Percentiles rank a stretch among this genome's conserved stretches.
Evolutionary conservation across 2,113 vertebrate species (phyloP).

Genomic region (Phainopepla nitens): DNA sequence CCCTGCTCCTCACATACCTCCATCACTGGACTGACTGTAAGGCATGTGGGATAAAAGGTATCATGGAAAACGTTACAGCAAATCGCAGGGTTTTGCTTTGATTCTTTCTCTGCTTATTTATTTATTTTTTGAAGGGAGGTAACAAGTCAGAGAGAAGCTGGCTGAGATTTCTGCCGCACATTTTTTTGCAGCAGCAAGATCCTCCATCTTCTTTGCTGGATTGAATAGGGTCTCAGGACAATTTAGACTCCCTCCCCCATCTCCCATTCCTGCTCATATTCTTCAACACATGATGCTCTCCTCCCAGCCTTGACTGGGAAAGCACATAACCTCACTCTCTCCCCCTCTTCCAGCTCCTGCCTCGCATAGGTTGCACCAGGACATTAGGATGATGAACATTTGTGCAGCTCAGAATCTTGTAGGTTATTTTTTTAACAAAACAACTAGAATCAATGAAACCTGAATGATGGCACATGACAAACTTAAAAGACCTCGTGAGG

Average conservation of each 20-base stretch:
- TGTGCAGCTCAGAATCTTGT: constrained; percentile 15
- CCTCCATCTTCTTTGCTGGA: constrained; percentile 65
- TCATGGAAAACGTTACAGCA: neutral
- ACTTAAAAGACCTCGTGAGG: constrained; percentile 34
- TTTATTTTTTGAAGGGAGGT: constrained; percentile 38
- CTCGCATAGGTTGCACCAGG: constrained; percentile 23
- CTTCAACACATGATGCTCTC: constrained; percentile 37
- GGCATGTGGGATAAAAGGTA: neutral
- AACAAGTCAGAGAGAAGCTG: constrained; percentile 22
- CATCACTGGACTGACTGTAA: constrained; percentile 19
- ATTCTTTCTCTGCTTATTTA: constrained; percentile 32
- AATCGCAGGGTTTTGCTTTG: neutral
- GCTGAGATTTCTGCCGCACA: constrained; percentile 35
- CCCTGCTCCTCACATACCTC: neutral
- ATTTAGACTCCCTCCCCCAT: constrained; percentile 49
- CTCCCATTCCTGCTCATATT: constrained; percentile 38
- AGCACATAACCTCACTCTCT: neutral
- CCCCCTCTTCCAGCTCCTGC: neutral
- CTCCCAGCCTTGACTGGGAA: constrained; percentile 24
- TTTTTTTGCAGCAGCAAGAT: constrained; percentile 50
- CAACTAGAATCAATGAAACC: constrained; percentile 48
- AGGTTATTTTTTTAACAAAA: constrained; percentile 34
- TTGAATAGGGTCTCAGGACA: constrained; percentile 62
- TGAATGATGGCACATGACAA: constrained; percentile 27
- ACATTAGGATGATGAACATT: constrained; percentile 33